Evolutionary conservation across 92 coral and sea anemone species (phyloP).

Genomic region (Micromussa lordhowensis): DNA sequence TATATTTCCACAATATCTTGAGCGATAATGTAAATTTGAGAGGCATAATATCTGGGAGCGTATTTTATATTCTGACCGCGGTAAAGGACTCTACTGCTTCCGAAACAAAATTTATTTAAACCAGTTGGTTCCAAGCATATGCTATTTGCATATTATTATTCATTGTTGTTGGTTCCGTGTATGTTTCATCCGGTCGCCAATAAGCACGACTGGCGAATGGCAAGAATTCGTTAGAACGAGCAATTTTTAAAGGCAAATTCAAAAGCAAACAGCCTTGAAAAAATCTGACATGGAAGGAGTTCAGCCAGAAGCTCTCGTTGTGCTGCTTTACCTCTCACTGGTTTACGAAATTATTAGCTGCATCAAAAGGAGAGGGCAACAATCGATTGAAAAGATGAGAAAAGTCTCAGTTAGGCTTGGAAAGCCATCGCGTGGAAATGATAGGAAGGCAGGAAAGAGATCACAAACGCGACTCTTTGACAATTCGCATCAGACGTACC

Average conservation of each 20-base stretch:
- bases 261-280: neutral
- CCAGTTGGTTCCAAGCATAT: neutral
- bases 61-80: neutral
- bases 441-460: slow-evolving; percentile 2
- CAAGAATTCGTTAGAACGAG: neutral
- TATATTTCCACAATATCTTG: neutral
- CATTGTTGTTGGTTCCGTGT: slow-evolving; percentile 3
- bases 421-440: neutral
- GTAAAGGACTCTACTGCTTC: neutral
- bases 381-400: slow-evolving; percentile 32
- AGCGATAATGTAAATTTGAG: neutral
- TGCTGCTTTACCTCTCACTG: slow-evolving; percentile 66
- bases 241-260: neutral
- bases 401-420: slow-evolving; percentile 22
- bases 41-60: neutral
- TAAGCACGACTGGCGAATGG: slow-evolving; percentile 5
- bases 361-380: slow-evolving; percentile 40
- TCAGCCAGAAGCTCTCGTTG: slow-evolving; percentile 66
- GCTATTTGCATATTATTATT: neutral
- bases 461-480: slow-evolving; percentile 1
- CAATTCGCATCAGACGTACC: slow-evolving; percentile 37
- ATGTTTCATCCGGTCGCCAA: slow-evolving; percentile 16
- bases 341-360: slow-evolving; percentile 66
- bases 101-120: neutral
- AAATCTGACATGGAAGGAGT: slow-evolving; percentile 58